phyloP scores from a whole-genome alignment of 2,888 invertebrate genomes.

The Seira sanloemensis region DNA sequence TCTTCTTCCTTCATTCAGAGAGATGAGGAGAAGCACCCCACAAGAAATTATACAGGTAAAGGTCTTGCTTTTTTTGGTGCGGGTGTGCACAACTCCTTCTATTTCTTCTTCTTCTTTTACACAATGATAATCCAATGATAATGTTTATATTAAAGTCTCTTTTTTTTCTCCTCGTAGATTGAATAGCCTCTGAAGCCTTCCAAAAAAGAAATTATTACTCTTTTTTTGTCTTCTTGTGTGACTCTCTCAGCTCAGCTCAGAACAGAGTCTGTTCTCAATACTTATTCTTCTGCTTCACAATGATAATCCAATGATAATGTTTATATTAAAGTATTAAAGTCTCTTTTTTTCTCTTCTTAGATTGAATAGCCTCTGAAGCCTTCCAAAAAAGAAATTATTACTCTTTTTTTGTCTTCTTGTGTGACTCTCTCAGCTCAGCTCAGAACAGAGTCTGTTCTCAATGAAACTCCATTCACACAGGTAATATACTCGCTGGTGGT shows the following conservation, averaged over 20 bases:
- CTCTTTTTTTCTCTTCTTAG: no score
- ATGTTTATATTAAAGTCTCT: no score
- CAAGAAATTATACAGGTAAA: not conserved
- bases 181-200: conserved; percentile 4
- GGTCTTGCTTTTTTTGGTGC: not conserved
- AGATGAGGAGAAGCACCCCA: no score
- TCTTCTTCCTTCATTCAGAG: not conserved
- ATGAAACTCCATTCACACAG: conserved; percentile 56
- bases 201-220: not conserved
- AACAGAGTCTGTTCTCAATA: conserved; percentile 60
- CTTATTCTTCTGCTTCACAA: no score
- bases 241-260: conserved; percentile 19
- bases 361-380: conserved; percentile 4
- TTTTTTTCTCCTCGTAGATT: no score
- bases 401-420: no score
- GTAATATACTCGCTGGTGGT: conserved; percentile 27
- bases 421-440: conserved; percentile 8
- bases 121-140: no score
- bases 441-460: conserved; percentile 57
- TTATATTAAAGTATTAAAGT: not conserved
- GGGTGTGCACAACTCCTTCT: no score
- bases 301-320: no score
- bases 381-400: no score
- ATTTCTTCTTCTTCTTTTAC: not conserved
- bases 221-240: not conserved